A percentile compares a stretch with the other conserved stretches of the same genome.
phyloP scores from a whole-genome alignment of 1,140 invertebrate genomes.

The Drosophila takahashii region DNA sequence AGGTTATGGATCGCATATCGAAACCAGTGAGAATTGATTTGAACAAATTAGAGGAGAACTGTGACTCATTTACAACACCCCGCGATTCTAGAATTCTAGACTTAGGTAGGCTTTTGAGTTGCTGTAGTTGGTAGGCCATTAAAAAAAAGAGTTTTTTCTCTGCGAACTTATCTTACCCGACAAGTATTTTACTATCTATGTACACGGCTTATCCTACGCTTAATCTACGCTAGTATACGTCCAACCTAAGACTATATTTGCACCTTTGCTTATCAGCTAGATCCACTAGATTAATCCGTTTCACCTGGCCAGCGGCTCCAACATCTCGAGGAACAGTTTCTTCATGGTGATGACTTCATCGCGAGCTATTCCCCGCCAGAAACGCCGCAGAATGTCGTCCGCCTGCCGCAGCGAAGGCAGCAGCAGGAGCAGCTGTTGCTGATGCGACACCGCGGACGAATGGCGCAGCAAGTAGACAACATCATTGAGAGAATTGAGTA shows the following conservation, averaged over 20 bases:
- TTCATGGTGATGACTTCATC: slow-evolving; percentile 97
- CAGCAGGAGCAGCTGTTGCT: slow-evolving; percentile 95
- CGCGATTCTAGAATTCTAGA: slow-evolving; percentile 26
- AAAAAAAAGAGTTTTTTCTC: slow-evolving; percentile 38
- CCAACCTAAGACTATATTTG: slow-evolving; percentile 71
- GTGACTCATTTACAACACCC: slow-evolving; percentile 6
- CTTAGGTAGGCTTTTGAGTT: slow-evolving; percentile 33
- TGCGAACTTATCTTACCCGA: slow-evolving; percentile 46
- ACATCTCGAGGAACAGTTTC: slow-evolving; percentile 98
- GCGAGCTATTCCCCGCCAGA: slow-evolving; percentile 95
- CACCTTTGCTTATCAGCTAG: slow-evolving; percentile 65
- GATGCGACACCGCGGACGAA: slow-evolving; percentile 88
- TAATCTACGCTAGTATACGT: slow-evolving; percentile 49
- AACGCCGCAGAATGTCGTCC: slow-evolving; percentile 93
- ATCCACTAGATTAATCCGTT: slow-evolving; percentile 35
- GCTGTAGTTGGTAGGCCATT: slow-evolving; percentile 30
- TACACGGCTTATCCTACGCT: slow-evolving; percentile 62
- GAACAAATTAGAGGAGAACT: slow-evolving; percentile 2
- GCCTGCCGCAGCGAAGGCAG: slow-evolving; percentile 95
- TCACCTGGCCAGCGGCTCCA: slow-evolving; percentile 87
- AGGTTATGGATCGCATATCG: slow-evolving; percentile 2
- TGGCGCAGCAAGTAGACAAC: slow-evolving; percentile 92
- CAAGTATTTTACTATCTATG: slow-evolving; percentile 52
- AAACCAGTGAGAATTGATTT: slow-evolving; percentile 1
- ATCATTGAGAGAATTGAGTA: slow-evolving; percentile 94